A percentile compares a stretch with the other conserved stretches of the same genome.
phyloP scores from a whole-genome alignment of 2,888 invertebrate genomes.

The Sisyra terminalis region DNA sequence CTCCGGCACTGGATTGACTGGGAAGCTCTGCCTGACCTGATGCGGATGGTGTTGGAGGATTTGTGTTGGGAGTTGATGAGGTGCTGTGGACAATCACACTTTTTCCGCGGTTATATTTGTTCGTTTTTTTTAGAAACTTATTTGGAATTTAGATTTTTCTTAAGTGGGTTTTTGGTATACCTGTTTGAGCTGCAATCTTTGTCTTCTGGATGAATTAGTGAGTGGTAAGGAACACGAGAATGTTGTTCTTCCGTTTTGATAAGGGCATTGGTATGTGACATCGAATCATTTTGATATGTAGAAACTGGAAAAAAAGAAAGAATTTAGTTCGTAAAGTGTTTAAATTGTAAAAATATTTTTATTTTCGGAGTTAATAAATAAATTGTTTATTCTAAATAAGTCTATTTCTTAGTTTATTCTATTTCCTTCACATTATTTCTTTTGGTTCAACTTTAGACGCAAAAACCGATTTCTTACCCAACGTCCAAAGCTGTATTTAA shows the following conservation, averaged over 20 bases:
- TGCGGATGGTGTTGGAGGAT: slow-evolving; percentile 11
- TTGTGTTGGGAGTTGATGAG: slow-evolving; percentile 11
- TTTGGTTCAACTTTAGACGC: no score
- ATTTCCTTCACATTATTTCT: no score
- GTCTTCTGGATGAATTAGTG: slow-evolving; percentile 8
- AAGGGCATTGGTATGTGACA: slow-evolving; percentile 1
- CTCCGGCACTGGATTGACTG: slow-evolving; percentile 10
- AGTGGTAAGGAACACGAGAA: slow-evolving; percentile 8
- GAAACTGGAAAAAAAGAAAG: slow-evolving; percentile 10
- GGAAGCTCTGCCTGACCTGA: slow-evolving; percentile 11
- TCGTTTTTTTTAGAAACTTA: not conserved
- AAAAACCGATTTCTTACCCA: no score
- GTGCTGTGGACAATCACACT: slow-evolving; percentile 9
- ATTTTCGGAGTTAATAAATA: no score
- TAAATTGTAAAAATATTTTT: no score
- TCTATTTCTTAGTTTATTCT: no score
- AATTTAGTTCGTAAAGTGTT: not conserved
- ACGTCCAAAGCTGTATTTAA: no score
- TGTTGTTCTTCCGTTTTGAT: slow-evolving; percentile 10
- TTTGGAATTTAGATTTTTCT: not conserved
- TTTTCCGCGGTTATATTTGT: not conserved
- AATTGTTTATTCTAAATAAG: no score
- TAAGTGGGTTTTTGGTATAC: slow-evolving; percentile 6
- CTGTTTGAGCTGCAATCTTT: slow-evolving; percentile 11
- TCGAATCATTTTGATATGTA: slow-evolving; percentile 9